A percentile compares a stretch with the other conserved stretches of the same genome.
phyloP scores from a whole-genome alignment of 2,888 invertebrate genomes.

The Sphaerophoria taeniata region DNA sequence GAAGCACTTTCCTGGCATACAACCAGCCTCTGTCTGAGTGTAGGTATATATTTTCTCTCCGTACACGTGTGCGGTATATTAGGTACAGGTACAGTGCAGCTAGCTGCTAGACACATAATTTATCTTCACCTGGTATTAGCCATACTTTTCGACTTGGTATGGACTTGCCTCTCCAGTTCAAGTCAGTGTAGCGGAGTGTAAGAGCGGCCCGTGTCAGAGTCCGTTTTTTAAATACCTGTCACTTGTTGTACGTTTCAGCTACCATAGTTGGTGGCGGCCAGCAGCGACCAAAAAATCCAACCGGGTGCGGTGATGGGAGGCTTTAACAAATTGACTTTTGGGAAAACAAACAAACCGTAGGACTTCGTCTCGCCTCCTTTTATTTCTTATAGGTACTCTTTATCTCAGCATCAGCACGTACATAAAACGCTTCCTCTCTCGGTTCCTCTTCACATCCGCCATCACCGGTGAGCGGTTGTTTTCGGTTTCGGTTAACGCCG shows the following conservation, averaged over 20 bases:
- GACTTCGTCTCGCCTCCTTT: conserved; percentile 54
- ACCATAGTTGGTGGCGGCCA: conserved; percentile 29
- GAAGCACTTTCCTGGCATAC: conserved; percentile 48
- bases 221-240: conserved; percentile 72
- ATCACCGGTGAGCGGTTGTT: no score
- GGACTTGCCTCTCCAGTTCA: conserved; percentile 23
- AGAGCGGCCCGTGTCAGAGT: conserved; percentile 70
- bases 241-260: conserved; percentile 73
- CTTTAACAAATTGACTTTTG: conserved; percentile 72
- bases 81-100: conserved; percentile 20
- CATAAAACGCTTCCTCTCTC: conserved; percentile 33
- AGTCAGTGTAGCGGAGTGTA: conserved; percentile 11
- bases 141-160: conserved; percentile 8
- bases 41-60: conserved; percentile 33
- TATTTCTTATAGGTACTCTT: not conserved
- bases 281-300: not conserved
- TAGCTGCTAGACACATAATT: conserved; percentile 68
- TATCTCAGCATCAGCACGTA: conserved; percentile 58
- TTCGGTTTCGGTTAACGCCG: not conserved
- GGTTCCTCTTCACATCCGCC: conserved; percentile 59
- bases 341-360: conserved; percentile 66
- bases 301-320: conserved; percentile 44
- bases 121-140: conserved; percentile 70
- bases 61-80: conserved; percentile 61
- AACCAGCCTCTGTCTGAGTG: conserved; percentile 58